Evolutionary conservation across 2,797 vertebrate species (phyloP), one percentile per base, ranked within the genome.

Genomic region (Hippocampus kuda): DNA sequence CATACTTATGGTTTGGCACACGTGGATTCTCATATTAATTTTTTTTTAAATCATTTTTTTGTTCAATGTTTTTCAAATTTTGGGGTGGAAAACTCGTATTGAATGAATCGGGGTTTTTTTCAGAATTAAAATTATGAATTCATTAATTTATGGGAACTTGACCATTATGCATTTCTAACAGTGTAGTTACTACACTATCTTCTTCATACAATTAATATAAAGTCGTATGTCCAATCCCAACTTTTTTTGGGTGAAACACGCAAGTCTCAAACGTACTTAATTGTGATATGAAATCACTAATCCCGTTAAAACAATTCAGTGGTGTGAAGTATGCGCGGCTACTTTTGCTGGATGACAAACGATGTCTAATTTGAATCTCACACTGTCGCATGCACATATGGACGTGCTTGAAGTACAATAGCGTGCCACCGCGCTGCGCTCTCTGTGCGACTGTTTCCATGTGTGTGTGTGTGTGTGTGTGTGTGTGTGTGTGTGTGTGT

Each of bases 401-500:
- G 51, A 78, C 70, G 69, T 80, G 69, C 66, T 70, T 66, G 79
- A 80, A 79, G 79, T 79, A 81, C 79, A 87, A 78, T 73, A 72
- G 74, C 68, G 85, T 84, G 80, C 82, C 72, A 71, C 72, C 75
- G 77, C 79, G 78, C 63, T 73, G 26, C n/a, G 24, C 38, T 18
- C 34, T 26, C 30, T 48, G 51, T 65, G 38, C 34, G 49, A 72
- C 73, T 75, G 71, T 75, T 79, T 77, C 65, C 73, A 70, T 69
- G 76, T 70, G 77, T 75, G 69, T 72, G 70, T 69, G 75, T 69
- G 77, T 34, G n/a, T 69, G 78, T 68, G 77, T 38, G 34, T 38
- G 5, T 34, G 34, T 34, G n/a, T 69, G 78, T 68, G 77, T 38
- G 34, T 38, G 5, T 34, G 34, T 69, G 76, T 70, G 77, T 75